Conservation (phyloP, 2,797 vertebrate genomes). For the Neopelma chrysocephalum region DNA sequence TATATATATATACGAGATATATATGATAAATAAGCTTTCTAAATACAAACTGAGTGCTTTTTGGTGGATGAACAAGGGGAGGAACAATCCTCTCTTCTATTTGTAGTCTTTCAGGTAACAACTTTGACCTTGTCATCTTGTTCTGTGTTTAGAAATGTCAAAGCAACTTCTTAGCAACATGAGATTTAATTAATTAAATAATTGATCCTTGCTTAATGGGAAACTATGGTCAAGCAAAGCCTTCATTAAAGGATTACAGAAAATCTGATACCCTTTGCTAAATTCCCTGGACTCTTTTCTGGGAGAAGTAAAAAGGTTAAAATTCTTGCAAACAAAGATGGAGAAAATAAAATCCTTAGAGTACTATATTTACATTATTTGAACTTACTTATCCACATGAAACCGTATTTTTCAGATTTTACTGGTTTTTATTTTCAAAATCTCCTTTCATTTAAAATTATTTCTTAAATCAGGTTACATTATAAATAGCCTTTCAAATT, state of each 20-base stretch:
- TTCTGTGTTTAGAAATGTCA: slow-evolving; percentile 28
- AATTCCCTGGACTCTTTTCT: background rate
- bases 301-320: background rate
- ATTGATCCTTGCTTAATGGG: background rate
- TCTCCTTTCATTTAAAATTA: background rate
- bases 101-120: slow-evolving; percentile 7
- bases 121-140: background rate
- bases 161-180: background rate
- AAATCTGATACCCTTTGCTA: background rate
- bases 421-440: background rate
- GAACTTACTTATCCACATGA: background rate
- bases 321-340: background rate
- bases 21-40: background rate
- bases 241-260: slow-evolving; percentile 1
- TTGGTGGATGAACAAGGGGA: background rate
- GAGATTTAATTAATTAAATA: background rate
- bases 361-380: background rate
- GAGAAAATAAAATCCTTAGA: background rate
- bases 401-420: background rate
- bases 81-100: background rate
- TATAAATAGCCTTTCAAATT: background rate
- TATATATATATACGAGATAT: background rate
- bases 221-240: background rate
- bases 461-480: background rate
- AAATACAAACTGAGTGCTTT: background rate